Evolutionary conservation across 2,797 vertebrate genomes (phyloP).

Genomic region (Gallinago stenura): DNA sequence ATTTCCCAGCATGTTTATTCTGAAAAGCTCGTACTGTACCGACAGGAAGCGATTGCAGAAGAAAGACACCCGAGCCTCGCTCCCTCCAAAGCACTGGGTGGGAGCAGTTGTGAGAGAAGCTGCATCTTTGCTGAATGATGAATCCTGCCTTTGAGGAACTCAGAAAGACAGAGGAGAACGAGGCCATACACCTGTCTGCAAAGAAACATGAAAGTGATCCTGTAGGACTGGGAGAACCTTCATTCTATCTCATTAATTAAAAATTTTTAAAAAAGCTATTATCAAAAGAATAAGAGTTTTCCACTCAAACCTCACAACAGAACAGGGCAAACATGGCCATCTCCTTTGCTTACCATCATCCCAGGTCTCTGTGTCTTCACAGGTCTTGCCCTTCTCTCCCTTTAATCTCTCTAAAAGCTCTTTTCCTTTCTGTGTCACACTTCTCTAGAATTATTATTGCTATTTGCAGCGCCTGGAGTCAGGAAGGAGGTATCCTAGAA

Average conservation of each 20-base stretch:
- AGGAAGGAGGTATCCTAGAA: not conserved
- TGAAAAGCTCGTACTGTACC: not conserved
- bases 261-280: not conserved
- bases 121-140: not conserved
- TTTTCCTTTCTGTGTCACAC: not conserved
- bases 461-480: not conserved
- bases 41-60: not conserved
- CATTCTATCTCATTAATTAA: not conserved
- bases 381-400: not conserved
- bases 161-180: not conserved
- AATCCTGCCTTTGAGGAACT: not conserved
- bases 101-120: not conserved
- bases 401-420: not conserved
- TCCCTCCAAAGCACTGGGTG: not conserved
- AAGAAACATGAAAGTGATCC: no score
- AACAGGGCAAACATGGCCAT: fast-evolving
- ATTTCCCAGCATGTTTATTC: slow-evolving; percentile 12
- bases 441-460: not conserved
- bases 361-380: not conserved
- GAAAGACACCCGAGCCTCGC: not conserved
- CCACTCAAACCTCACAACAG: not conserved
- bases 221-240: not conserved
- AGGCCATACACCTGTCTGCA: not conserved
- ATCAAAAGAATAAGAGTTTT: not conserved
- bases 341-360: not conserved